Evolutionary conservation across 2,888 invertebrate genomes (phyloP).

Genomic region (Desoria tigrina): DNA sequence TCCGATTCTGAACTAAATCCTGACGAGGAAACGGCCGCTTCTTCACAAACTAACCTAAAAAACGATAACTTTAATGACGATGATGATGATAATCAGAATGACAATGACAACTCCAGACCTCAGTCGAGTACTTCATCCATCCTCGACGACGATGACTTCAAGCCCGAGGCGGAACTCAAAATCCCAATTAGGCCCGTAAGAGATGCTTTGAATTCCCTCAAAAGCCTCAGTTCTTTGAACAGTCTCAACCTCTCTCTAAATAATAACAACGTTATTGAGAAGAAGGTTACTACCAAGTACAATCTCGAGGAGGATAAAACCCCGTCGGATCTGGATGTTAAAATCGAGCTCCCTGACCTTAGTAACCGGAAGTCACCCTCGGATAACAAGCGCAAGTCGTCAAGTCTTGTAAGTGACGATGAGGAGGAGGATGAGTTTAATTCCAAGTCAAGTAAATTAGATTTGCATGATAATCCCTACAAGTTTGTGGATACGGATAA

Average conservation of each 20-base stretch:
- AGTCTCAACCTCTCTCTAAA: constrained; percentile 7
- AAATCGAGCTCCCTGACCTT: background rate
- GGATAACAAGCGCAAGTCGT: constrained; percentile 7
- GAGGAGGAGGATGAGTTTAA: constrained; percentile 7
- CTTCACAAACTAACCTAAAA: too few relatives aligned
- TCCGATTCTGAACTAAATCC: too few relatives aligned
- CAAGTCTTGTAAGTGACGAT: constrained; percentile 2
- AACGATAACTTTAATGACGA: constrained; percentile 6
- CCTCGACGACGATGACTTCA: constrained; percentile 22
- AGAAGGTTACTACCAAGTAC: background rate
- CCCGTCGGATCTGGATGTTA: too few relatives aligned
- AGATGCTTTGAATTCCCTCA: too few relatives aligned
- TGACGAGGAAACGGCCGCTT: too few relatives aligned
- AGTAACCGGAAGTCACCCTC: background rate
- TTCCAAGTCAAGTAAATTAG: background rate
- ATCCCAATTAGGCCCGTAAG: background rate
- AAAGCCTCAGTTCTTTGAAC: background rate
- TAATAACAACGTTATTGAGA: constrained; percentile 13
- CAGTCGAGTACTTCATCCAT: constrained; percentile 10
- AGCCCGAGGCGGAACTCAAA: constrained; percentile 17
- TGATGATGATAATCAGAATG: background rate
- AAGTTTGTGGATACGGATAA: constrained; percentile 26
- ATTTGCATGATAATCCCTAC: constrained; percentile 12
- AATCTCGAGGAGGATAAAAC: background rate
- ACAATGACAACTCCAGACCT: constrained; percentile 6